Percentiles rank a stretch among this genome's conserved stretches.
phyloP scores from a whole-genome alignment of 2,113 vertebrate genomes.

The Syngnathus scovelli region DNA sequence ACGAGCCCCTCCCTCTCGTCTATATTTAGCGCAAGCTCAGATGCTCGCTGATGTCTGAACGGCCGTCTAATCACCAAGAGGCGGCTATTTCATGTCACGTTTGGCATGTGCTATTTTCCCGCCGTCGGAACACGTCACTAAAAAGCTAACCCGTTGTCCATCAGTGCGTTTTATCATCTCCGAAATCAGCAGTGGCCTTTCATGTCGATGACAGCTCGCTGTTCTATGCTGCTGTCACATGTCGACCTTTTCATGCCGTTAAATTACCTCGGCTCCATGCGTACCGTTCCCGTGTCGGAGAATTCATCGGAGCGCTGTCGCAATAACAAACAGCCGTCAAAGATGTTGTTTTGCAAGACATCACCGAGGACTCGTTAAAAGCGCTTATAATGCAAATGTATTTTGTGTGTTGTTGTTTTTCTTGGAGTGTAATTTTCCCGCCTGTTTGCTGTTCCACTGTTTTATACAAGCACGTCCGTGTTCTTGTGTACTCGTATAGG shows the following conservation, averaged over 20 bases:
- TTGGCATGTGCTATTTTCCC: constrained; percentile 19
- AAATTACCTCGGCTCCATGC: constrained; percentile 49
- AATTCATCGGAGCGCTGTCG: no score
- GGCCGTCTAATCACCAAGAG: constrained; percentile 11
- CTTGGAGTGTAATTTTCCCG: background rate
- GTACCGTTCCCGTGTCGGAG: constrained; percentile 26
- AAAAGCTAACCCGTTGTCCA: constrained; percentile 55
- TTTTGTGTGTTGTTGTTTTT: background rate
- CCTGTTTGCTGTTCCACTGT: constrained; percentile 33
- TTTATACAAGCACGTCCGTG: constrained; percentile 35
- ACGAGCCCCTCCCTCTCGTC: constrained; percentile 4
- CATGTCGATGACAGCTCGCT: constrained; percentile 54
- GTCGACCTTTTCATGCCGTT: constrained; percentile 34
- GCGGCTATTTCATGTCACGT: constrained; percentile 15
- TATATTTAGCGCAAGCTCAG: constrained; percentile 15
- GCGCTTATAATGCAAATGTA: background rate
- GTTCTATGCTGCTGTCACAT: constrained; percentile 42
- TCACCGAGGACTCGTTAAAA: background rate
- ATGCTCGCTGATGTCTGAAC: constrained; percentile 9
- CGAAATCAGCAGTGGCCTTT: constrained; percentile 60
- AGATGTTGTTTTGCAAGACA: background rate
- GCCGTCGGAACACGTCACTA: constrained; percentile 40
- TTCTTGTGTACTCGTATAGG: constrained; percentile 29
- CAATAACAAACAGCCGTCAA: background rate
- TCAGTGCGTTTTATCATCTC: constrained; percentile 50